Conservation (phyloP, 2,888 invertebrate genomes). For the Heteropelma amictum region DNA sequence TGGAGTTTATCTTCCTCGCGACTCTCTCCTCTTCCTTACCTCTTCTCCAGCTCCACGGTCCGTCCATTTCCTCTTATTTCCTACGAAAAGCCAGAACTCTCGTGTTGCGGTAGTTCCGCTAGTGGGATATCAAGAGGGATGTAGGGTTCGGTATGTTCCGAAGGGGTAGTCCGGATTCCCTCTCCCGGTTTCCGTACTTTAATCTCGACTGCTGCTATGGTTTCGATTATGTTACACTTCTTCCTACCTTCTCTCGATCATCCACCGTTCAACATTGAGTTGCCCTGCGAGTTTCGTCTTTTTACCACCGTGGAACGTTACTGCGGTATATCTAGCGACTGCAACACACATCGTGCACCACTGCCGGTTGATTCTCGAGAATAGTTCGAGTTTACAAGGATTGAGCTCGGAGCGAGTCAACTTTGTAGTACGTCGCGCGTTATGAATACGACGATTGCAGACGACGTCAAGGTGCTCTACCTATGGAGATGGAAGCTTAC, state of each 20-base stretch:
- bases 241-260: slow-evolving; percentile 52
- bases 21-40: slow-evolving; percentile 34
- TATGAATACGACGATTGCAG: slow-evolving; percentile 69
- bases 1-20: slow-evolving; percentile 70
- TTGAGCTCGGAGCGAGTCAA: slow-evolving; percentile 50
- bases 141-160: slow-evolving; percentile 10
- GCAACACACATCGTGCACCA: neutral
- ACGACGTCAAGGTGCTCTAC: slow-evolving; percentile 32
- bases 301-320: slow-evolving; percentile 36
- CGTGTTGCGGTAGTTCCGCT: slow-evolving; percentile 21
- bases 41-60: slow-evolving; percentile 1
- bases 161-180: slow-evolving; percentile 21
- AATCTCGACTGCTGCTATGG: slow-evolving; percentile 23
- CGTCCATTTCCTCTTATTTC: slow-evolving; percentile 31
- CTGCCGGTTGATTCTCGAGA: slow-evolving; percentile 26
- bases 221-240: slow-evolving; percentile 47
- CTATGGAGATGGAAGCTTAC: neutral
- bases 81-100: slow-evolving; percentile 37
- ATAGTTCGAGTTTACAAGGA: slow-evolving; percentile 15
- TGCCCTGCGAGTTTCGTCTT: slow-evolving; percentile 52
- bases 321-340: neutral
- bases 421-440: slow-evolving; percentile 66
- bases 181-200: slow-evolving; percentile 27
- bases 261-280: slow-evolving; percentile 53
- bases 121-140: neutral